Conservation (phyloP, 1,140 invertebrate species). For the Adoxophyes honmai region DNA sequence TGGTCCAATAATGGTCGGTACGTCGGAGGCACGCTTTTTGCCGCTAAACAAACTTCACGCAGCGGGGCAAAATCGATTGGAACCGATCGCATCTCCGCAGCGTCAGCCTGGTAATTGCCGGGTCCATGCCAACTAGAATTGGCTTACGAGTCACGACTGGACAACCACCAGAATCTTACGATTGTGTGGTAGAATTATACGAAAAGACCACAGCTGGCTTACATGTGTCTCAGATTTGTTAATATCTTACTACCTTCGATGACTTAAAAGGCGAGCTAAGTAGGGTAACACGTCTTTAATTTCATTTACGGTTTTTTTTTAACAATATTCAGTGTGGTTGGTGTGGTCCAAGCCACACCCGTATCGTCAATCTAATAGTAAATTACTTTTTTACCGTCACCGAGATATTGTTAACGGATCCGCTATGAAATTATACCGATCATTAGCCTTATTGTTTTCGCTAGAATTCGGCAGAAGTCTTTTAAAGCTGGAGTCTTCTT, state of each 20-base stretch:
- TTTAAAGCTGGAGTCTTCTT: too few relatives aligned
- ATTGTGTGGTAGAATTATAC: too few relatives aligned
- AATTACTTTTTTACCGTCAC: constrained; percentile 60
- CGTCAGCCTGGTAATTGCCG: constrained; percentile 34
- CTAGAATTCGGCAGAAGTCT: constrained; percentile 35
- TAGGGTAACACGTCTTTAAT: too few relatives aligned
- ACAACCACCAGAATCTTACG: too few relatives aligned
- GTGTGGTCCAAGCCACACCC: constrained; percentile 34
- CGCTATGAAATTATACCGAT: constrained; percentile 66
- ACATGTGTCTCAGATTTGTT: too few relatives aligned
- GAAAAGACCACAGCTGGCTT: too few relatives aligned
- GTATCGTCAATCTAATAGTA: constrained; percentile 48
- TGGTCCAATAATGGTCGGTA: constrained; percentile 44
- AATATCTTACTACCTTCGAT: too few relatives aligned
- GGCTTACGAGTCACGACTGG: too few relatives aligned
- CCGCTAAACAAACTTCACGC: constrained; percentile 71
- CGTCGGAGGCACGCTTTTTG: constrained; percentile 42
- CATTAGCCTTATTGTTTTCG: constrained; percentile 54
- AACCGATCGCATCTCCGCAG: constrained; percentile 55
- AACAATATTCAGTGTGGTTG: not conserved
- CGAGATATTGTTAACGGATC: constrained; percentile 63
- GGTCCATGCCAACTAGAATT: not conserved
- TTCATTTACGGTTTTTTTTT: too few relatives aligned
- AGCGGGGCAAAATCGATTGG: constrained; percentile 63
- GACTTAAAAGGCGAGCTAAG: too few relatives aligned